These are phyloP conservation scores for Aldabrachelys gigantea DNA, from an alignment of 2,113 vertebrate species.

Conservation along the genomic window DNA sequence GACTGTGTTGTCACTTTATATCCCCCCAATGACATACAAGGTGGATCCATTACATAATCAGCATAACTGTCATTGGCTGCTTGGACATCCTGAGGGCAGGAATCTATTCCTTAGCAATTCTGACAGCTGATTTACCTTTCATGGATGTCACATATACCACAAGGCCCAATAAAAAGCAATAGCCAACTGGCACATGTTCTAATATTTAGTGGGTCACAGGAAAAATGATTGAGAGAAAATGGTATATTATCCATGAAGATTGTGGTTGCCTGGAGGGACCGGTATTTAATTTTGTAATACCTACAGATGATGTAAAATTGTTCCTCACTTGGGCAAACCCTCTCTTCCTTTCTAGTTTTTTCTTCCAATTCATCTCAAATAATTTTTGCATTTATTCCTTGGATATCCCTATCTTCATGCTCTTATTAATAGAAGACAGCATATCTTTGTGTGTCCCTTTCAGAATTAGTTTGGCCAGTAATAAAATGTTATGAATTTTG, in stretches of 20 bases:
- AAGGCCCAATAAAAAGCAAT: slow-evolving; percentile 13
- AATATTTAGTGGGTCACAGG: neutral
- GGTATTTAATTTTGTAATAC: slow-evolving; percentile 44
- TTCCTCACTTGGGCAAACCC: slow-evolving; percentile 17
- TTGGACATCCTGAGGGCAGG: neutral
- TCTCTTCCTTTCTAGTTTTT: slow-evolving; percentile 6
- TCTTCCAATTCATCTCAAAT: slow-evolving; percentile 33
- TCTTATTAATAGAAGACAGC: slow-evolving; percentile 51
- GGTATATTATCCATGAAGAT: neutral
- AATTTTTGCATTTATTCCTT: slow-evolving; percentile 3
- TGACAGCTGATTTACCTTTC: slow-evolving; percentile 23
- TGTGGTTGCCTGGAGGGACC: neutral
- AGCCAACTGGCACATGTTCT: neutral
- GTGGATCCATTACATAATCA: neutral
- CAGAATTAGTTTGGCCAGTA: slow-evolving; percentile 63
- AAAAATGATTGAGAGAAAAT: neutral
- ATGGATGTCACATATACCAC: neutral
- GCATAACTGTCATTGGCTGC: neutral
- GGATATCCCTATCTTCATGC: neutral
- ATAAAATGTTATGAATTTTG: slow-evolving; percentile 67
- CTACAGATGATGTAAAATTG: slow-evolving; percentile 1
- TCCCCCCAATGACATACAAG: neutral
- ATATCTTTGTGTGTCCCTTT: slow-evolving; percentile 47
- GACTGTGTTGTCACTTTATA: no score
- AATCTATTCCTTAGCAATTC: slow-evolving; percentile 39